phyloP scores from a whole-genome alignment of 1,140 invertebrate species.

The Bombus waltoni region DNA sequence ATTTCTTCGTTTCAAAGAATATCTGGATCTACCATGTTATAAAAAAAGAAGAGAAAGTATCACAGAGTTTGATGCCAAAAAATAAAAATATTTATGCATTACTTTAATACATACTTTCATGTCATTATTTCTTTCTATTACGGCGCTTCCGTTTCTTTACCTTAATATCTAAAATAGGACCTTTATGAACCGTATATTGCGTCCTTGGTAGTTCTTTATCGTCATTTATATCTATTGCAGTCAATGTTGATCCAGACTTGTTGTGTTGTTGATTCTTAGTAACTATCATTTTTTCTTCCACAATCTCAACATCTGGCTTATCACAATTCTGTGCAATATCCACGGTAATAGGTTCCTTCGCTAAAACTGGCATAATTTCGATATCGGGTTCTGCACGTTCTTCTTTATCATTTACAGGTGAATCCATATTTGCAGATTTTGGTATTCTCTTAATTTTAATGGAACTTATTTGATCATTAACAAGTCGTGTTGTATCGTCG shows the following conservation, averaged over 20 bases:
- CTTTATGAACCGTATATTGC: conserved; percentile 77
- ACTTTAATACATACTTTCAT: background rate
- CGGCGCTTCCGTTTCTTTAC: conserved; percentile 66
- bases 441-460: background rate
- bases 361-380: background rate
- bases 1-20: background rate
- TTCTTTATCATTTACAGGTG: background rate
- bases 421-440: background rate
- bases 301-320: conserved; percentile 38
- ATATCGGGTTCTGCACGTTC: background rate
- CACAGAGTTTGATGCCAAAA: background rate
- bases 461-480: background rate
- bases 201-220: conserved; percentile 55
- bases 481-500: background rate
- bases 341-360: background rate
- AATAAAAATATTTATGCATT: background rate
- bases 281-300: conserved; percentile 35
- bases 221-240: conserved; percentile 18
- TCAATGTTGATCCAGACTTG: conserved; percentile 1
- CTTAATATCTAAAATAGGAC: conserved; percentile 82
- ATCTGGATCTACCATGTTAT: background rate
- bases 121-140: conserved; percentile 1
- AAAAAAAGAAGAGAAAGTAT: background rate
- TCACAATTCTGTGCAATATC: background rate
- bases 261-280: conserved; percentile 24